Evolutionary conservation across 92 coral and sea anemone genomes (phyloP), one percentile per base, ranked within the genome.

Genomic region (Epizoanthus stellaris): DNA sequence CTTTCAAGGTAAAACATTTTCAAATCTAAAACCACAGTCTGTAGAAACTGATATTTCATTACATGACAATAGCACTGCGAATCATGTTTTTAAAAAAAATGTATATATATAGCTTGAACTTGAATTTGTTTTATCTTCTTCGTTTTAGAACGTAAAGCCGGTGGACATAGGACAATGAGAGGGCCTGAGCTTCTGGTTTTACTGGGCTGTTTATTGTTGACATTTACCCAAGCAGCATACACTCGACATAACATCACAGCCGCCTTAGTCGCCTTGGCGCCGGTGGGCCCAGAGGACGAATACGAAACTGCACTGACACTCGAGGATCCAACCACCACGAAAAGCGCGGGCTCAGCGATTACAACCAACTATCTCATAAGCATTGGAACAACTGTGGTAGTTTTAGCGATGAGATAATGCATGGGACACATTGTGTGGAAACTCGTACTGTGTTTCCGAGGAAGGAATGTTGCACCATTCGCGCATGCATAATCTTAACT

Each of bases 191-290:
- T 85, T 15, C 82, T 82, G 53, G 81, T 76, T 38, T 36, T 93
- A 42, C 65, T 83, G 53, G 84, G 86, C 43, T 43, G 82, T 20
- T 20, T 93, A 25, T 0, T 89, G 21, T 75, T 91, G 53, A 42
- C 77, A 40, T 65, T 82, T n/a, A 40, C 82, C 73, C 75, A 59
- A 49, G 82, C 71, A 21, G 92, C 85, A 39, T 83, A 82, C 69
- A 92, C 95, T 60, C 85, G 89, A 20, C 98, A 97, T 47, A 97
- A 97, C 90, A 94, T 97, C 56, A 97, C 99, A 39, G 99, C 98
- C 58, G 99, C 99, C 14, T 91, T 97, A 54, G 98, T 92, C 1
- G 99, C 99, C 61, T 85, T 97, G 76, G 99, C 99, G 15, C 99
- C 99, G 3, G 88, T 92, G 52, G 83, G 62, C 19, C 85, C 90